A percentile compares a stretch with the other conserved stretches of the same genome.
Conservation (phyloP, 2,113 vertebrate genomes). For the Pangasianodon hypophthalmus region DNA sequence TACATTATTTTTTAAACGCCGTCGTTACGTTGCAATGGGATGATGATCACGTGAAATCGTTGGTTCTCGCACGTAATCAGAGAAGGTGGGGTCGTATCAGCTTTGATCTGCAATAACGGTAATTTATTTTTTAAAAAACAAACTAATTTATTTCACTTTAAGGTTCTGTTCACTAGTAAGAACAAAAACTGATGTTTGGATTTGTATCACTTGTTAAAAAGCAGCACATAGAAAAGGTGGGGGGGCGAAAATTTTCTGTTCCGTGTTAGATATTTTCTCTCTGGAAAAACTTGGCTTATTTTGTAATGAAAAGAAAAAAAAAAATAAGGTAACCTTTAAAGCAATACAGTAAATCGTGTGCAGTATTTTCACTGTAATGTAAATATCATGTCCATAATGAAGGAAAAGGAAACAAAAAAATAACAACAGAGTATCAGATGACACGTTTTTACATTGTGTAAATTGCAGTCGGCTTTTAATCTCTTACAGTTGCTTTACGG, state of each 20-base stretch:
- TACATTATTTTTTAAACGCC: not conserved
- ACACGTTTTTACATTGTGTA: slow-evolving; percentile 71
- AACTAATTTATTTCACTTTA: not conserved
- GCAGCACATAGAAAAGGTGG: not conserved
- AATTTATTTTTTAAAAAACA: not conserved
- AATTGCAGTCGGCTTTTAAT: slow-evolving; percentile 71
- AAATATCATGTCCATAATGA: slow-evolving; percentile 41
- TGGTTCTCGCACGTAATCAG: not conserved
- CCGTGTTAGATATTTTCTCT: not conserved
- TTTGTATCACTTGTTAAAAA: not conserved
- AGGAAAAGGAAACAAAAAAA: slow-evolving; percentile 38
- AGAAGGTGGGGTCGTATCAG: not conserved
- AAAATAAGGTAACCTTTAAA: slow-evolving; percentile 10
- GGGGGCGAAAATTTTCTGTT: not conserved
- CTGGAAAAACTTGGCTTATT: not conserved
- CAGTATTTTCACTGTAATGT: slow-evolving; percentile 63
- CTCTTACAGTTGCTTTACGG: slow-evolving; percentile 65
- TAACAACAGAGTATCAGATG: slow-evolving; percentile 56
- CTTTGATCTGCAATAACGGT: not conserved
- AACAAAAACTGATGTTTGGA: too few relatives aligned
- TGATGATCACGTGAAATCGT: not conserved
- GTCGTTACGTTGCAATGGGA: not conserved
- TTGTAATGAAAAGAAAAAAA: not conserved
- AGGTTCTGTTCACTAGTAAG: not conserved
- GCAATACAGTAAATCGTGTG: slow-evolving; percentile 55